Evolutionary conservation across 1,140 invertebrate genomes (phyloP), one percentile per base, ranked within the genome.

Genomic region (Drosophila pruinosa): DNA sequence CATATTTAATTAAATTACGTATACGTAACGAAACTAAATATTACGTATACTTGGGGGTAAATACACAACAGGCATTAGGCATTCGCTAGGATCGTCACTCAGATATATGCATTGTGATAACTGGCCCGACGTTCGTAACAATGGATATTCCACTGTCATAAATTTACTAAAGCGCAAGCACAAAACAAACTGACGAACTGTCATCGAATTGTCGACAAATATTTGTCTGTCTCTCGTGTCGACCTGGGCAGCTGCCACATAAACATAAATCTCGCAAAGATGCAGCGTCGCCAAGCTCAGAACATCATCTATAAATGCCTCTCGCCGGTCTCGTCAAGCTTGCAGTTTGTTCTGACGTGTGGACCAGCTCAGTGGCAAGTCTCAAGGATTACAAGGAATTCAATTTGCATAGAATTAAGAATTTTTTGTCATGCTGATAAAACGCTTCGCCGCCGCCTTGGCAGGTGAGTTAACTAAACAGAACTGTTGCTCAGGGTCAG

Each of bases 141-240:
- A 89, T 89, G 80, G 80, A 47, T 59, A 81, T 78, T 85, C 69
- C 86, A 89, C 65, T 28, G 78, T 78, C 75, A 73, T 89, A 89
- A 89, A 89, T 89, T 72, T 75, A 14, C 36, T 54, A 61, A 71
- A 89, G 79, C 83, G 61, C 76, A 77, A 54, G 64, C 83, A 68
- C 62, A 38, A 80, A 77, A 62, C 73, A 12, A 76, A 70, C 65
- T 77, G 79, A 83, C 72, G 72, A 69, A 83, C 61, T 83, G 80
- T 59, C n/a, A n/a, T n/a, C 80, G 24, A 56, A 36, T 34, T 12
- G 70, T 48, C 39, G 68, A 59, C 54, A 24, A 57, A 38, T 45
- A 57, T 45, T 24, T 57, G 43, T 59, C 31, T n/a, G 2, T 12
- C n/a, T n/a, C 31, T 34, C 14, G 45, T 24, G 38, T 41, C 36